Base-by-base conservation (phyloP, 2,797 vertebrate genomes). In the Rhinichthys osculus region DNA sequence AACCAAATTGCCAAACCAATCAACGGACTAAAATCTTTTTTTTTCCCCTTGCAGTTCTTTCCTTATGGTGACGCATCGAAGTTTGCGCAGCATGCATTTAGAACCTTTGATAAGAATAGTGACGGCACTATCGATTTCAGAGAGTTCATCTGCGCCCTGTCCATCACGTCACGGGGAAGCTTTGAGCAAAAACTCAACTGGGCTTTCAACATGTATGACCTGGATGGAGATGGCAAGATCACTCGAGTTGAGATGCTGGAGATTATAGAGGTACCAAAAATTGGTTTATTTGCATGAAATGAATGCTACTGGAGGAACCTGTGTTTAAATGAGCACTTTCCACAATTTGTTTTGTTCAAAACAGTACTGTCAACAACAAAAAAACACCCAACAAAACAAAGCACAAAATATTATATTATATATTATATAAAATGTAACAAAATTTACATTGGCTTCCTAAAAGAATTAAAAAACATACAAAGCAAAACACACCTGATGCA, bases 161-260 rank as follows among this genome's bases (percentile, higher is more conserved):
- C 98, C 94, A 99, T 99, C 95, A 99, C 98, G 74, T 99, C 98
- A 83, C 95, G 98, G 70, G 98, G 98, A 90, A 99, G 98, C 92
- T 99, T 99, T 40, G 98, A 99, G 96, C 98, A 99, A 94, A 99
- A 99, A 91, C 97, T 99, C 80, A 99, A 99, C 95, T 99, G 98
- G 98, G 98, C 98, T 91, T 99, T 99, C 95, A 99, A 99, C 93
- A 99, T 99, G 98, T 99, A 99, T 0, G 98, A 99, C 93, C 94
- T 99, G 94, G 98, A 99, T 19, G 98, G 98, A 0, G 98, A 99
- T 9, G 98, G 98, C 90, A 99, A 99, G 96, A 99, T 99, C 94
- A 99, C 98, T 90, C 93, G 98, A 92, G 98, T 99, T 93, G 98
- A 99, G 94, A 99, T 99, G 98, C 95, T 99, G 94, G 98, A 99